Evolutionary conservation across 1,140 invertebrate species (phyloP).

Genomic region (Acromyrmex echinatior): DNA sequence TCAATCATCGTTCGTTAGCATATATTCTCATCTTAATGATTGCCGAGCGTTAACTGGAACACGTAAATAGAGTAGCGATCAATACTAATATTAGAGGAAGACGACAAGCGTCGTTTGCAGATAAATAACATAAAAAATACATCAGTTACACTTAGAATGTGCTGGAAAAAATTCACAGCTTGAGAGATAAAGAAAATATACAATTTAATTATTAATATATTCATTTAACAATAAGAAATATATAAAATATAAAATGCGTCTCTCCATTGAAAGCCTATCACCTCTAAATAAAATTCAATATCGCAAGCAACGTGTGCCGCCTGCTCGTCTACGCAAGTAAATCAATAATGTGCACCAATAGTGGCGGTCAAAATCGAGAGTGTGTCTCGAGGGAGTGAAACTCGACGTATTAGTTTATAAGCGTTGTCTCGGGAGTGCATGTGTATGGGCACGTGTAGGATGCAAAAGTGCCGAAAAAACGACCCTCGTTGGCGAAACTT

Average conservation of each 20-base stretch:
- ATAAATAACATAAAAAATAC: constrained; percentile 20
- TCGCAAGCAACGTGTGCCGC: background rate
- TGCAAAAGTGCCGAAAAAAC: constrained; percentile 64
- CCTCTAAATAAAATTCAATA: background rate
- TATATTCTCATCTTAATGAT: constrained; percentile 44
- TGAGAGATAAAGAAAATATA: background rate
- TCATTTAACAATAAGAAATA: background rate
- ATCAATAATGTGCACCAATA: constrained; percentile 11
- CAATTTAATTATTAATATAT: background rate
- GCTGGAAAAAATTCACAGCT: background rate
- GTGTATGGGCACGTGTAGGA: background rate
- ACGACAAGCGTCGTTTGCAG: background rate
- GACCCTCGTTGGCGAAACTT: constrained; percentile 64
- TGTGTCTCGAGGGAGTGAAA: background rate
- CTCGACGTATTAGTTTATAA: background rate
- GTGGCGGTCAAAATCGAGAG: constrained; percentile 2
- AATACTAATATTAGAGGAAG: constrained; percentile 34
- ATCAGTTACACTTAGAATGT: background rate
- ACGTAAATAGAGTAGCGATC: background rate
- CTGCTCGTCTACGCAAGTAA: background rate
- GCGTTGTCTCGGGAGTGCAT: constrained; percentile 17
- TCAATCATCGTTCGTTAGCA: constrained; percentile 40
- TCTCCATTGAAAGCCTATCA: background rate
- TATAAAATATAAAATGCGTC: background rate
- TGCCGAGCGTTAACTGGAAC: constrained; percentile 19